Base-by-base conservation (phyloP, 2,113 vertebrate genomes). In the Heterotis niloticus region DNA sequence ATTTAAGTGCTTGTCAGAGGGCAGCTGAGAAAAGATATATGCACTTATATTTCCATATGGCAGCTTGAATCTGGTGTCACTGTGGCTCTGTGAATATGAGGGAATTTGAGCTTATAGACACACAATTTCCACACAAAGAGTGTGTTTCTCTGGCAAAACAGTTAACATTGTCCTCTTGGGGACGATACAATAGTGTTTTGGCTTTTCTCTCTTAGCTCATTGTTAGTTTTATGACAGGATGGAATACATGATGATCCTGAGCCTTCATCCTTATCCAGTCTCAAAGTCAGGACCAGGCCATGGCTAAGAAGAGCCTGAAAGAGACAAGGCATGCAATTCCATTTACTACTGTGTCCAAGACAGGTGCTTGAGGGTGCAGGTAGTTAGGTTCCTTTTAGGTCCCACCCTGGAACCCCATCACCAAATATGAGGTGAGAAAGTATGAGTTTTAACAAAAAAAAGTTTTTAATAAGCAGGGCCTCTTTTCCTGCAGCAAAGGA, bases 141-240 rank as follows among this genome's bases (percentile, higher is more conserved):
- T 23, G 23, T 66, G 64, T 66, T 20, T 68, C 24, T 29, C 11
- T 34, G 66, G 34, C 34, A 44, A 44, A 44, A 7, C 34, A 44
- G 34, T 44, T 44, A 44, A 7, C 7, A 44, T 44, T 44, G 34
- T 44, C 3, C 34, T 44, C 34, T 44, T 44, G 34, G 34, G 34
- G 2, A 44, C 34, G 7, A 44, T 44, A 44, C 34, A 44, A 44
- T 44, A 44, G 7, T 44, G 34, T 44, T 44, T 44, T 44, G 34
- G 7, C 34, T 44, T 44, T 7, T 7, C 34, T 57, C 12, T n/a
- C 51, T 75, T 26, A 23, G 70, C 51, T 64, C 81, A 78, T 78
- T 66, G 82, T 67, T 82, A 81, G 54, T 76, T 76, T 79, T 73
- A 67, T 80, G 65, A 51, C 34, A 56, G 14, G 79, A 10, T 12